Base-by-base conservation (phyloP, 2,113 vertebrate genomes). In the Centropus bengalensis region DNA sequence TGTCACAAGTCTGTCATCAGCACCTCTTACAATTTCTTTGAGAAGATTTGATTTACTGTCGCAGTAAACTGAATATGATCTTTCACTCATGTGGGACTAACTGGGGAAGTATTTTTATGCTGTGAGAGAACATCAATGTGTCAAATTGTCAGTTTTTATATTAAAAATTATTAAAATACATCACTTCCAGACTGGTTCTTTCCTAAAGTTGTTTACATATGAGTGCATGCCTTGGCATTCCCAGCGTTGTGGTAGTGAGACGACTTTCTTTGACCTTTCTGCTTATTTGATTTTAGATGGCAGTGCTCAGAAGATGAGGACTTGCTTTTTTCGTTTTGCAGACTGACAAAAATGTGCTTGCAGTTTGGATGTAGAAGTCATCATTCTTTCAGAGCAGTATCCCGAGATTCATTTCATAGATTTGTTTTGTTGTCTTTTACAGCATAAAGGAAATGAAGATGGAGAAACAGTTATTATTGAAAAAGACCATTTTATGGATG, bases 401-500 rank as follows among this genome's bases (percentile, higher is more conserved):
- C 30, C 14, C 6, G 60, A 30, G 24, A 9, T 62, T 47, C 24
- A 11, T 26, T 54, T 87, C 64, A 56, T 5, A 13, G 5, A 5
- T 32, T 4, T 23, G 8, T 49, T 52, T 54, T 71, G 17, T 12
- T 60, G 8, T 79, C 14, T 33, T 88, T 96, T 79, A 20, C 92
- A 99, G 99, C 96, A 87, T 32, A 98, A 97, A 89, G 97, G 97
- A 51, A 97, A 92, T 12, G 97, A 97, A 40, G 99, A 99, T 86
- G 99, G 98, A 27, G 98, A 99, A 87, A 97, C 97, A 12, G 60
- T 96, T 11, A 83, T 98, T 24, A 94, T 99, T 70, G 98, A 99
- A 66, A 98, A 97, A 93, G 98, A 99, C 82, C 98, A 98, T 58
- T 99, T 99, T 78, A 99, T 99, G 99, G 99, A 99, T 80, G 98